Percentiles rank a stretch among this genome's conserved stretches.
Evolutionary conservation across 2,797 vertebrate genomes (phyloP).

Genomic region (Pterois miles): DNA sequence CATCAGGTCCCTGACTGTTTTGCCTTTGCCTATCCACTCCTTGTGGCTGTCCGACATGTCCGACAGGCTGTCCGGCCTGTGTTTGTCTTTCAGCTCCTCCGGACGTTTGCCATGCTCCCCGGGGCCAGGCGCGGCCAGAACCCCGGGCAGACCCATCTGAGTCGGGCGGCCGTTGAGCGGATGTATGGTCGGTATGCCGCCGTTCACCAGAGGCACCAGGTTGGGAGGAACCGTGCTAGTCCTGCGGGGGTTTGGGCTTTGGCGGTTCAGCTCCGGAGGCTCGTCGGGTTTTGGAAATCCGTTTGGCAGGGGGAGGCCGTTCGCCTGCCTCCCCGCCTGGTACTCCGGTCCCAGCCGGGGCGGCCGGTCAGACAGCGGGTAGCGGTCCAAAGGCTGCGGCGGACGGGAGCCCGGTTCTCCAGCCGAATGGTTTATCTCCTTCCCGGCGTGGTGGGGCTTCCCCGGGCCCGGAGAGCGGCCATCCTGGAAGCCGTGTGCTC

Average conservation of each 20-base stretch:
- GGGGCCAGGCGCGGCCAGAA: slow-evolving; percentile 56
- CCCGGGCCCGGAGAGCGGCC: slow-evolving; percentile 83
- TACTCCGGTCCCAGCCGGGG: slow-evolving; percentile 83
- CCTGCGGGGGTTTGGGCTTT: slow-evolving; percentile 91
- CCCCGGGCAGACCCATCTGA: slow-evolving; percentile 82
- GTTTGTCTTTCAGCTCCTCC: slow-evolving; percentile 87
- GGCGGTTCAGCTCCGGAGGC: slow-evolving; percentile 92
- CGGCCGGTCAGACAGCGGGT: slow-evolving; percentile 87
- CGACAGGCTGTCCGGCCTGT: slow-evolving; percentile 76
- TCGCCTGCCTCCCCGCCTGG: slow-evolving; percentile 76
- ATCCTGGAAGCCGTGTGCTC: slow-evolving; percentile 90
- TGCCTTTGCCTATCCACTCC: slow-evolving; percentile 87
- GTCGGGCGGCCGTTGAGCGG: slow-evolving; percentile 84
- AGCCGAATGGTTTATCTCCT: slow-evolving; percentile 81
- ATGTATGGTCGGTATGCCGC: slow-evolving; percentile 79
- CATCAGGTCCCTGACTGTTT: slow-evolving; percentile 91
- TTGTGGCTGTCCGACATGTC: slow-evolving; percentile 78
- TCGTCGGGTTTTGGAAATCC: slow-evolving; percentile 92
- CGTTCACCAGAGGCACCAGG: slow-evolving; percentile 89
- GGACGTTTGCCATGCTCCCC: slow-evolving; percentile 83
- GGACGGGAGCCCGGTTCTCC: slow-evolving; percentile 79
- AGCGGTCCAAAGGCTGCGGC: slow-evolving; percentile 89
- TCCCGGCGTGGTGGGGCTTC: slow-evolving; percentile 75
- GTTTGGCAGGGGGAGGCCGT: slow-evolving; percentile 89
- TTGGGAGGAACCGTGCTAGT: slow-evolving; percentile 84